Evolutionary conservation across 2,888 invertebrate genomes (phyloP).

Genomic region (Megastigmus dorsalis): DNA sequence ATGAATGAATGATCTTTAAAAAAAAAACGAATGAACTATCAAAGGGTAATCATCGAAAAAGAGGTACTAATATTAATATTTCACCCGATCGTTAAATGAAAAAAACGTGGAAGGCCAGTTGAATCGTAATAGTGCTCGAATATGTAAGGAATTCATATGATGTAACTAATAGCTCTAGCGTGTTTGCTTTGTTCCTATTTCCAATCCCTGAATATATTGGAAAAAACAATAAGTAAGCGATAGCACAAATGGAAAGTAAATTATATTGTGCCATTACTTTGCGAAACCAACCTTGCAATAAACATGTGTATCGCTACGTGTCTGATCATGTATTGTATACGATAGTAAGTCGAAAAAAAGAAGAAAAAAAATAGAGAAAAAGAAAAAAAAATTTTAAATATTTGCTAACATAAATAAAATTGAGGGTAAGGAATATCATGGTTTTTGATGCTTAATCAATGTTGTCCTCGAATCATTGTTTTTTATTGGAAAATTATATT

Average conservation of each 20-base stretch:
- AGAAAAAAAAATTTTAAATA: constrained; percentile 3
- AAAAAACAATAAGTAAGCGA: constrained; percentile 50
- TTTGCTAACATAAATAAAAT: constrained; percentile 45
- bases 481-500: constrained; percentile 35
- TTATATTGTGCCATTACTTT: constrained; percentile 48
- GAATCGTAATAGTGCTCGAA: constrained; percentile 41
- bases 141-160: constrained; percentile 28
- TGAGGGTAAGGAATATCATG: constrained; percentile 38
- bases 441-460: constrained; percentile 37
- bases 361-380: constrained; percentile 16
- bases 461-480: constrained; percentile 32
- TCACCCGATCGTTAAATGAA: constrained; percentile 27
- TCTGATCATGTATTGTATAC: constrained; percentile 49
- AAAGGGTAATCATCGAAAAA: constrained; percentile 33
- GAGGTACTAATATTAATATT: constrained; percentile 35
- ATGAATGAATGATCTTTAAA: constrained; percentile 44
- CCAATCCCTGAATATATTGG: constrained; percentile 48
- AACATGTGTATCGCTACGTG: constrained; percentile 44
- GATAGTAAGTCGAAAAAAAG: constrained; percentile 22
- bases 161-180: constrained; percentile 44
- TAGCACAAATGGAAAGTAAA: constrained; percentile 42
- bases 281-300: constrained; percentile 47
- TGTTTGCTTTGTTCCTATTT: constrained; percentile 54
- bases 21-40: constrained; percentile 28
- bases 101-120: constrained; percentile 40